Percentiles rank a stretch among this genome's conserved stretches.
Evolutionary conservation across 2,888 invertebrate species (phyloP).

Genomic region (Tholera decimalis): DNA sequence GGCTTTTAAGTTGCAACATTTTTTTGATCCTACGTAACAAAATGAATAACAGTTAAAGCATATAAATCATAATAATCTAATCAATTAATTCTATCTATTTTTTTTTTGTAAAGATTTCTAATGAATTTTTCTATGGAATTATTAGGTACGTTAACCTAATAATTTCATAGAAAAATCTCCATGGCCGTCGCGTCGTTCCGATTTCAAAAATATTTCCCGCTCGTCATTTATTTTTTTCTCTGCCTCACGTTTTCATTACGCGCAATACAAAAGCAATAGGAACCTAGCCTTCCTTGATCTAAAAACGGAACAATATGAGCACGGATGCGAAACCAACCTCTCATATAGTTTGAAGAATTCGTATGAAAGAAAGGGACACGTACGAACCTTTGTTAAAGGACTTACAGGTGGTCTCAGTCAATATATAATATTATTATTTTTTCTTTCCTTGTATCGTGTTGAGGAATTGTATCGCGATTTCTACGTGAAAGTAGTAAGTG

Average conservation of each 20-base stretch:
- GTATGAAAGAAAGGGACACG: slow-evolving; percentile 21
- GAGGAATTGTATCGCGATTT: slow-evolving; percentile 64
- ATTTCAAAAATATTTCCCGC: background rate
- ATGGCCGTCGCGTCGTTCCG: background rate
- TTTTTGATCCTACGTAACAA: background rate
- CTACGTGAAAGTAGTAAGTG: slow-evolving; percentile 77
- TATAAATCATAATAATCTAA: background rate
- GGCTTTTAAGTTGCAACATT: background rate
- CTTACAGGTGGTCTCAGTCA: slow-evolving; percentile 39
- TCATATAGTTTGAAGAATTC: slow-evolving; percentile 31
- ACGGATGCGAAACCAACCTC: slow-evolving; percentile 29
- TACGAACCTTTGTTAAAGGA: slow-evolving; percentile 18
- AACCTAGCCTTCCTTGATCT: slow-evolving; percentile 30
- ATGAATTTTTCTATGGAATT: too few relatives aligned
- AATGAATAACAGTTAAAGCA: background rate
- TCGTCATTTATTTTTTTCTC: slow-evolving; percentile 9
- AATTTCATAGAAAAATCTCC: background rate
- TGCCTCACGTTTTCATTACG: slow-evolving; percentile 12
- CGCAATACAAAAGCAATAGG: slow-evolving; percentile 34
- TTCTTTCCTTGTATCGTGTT: slow-evolving; percentile 8
- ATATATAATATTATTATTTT: slow-evolving; percentile 8
- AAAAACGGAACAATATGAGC: slow-evolving; percentile 44
- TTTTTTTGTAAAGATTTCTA: too few relatives aligned
- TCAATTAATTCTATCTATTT: too few relatives aligned
- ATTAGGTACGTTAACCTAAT: background rate